These are phyloP conservation scores for Benthosema pterotum DNA, from an alignment of 2,797 vertebrate species.

Conservation along the genomic window DNA sequence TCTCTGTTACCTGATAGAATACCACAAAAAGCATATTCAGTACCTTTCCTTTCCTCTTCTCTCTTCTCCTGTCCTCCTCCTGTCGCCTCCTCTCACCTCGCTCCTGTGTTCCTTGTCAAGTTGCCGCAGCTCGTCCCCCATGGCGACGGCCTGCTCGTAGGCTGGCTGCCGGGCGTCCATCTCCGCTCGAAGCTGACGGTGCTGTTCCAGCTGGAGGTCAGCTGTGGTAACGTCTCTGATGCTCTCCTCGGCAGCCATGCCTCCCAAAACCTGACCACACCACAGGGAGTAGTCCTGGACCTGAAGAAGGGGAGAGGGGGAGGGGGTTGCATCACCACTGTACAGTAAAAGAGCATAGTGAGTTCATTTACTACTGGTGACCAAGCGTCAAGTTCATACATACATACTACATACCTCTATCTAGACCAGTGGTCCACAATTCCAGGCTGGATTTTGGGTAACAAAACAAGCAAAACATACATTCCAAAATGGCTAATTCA, in stretches of 20 bases:
- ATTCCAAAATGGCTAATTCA: too few relatives aligned
- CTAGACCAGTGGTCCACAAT: too few relatives aligned
- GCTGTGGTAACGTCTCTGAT: constrained; percentile 79
- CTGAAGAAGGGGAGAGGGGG: constrained; percentile 60
- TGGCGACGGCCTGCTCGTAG: constrained; percentile 65
- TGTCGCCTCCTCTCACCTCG: constrained; percentile 73
- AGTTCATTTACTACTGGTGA: neutral
- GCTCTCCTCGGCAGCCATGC: constrained; percentile 82
- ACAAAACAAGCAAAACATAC: too few relatives aligned
- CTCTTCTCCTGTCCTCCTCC: neutral
- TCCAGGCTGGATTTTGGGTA: too few relatives aligned
- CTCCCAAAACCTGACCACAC: constrained; percentile 77
- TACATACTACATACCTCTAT: too few relatives aligned
- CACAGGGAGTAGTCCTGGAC: constrained; percentile 85
- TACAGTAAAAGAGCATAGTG: neutral
- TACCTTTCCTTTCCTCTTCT: neutral
- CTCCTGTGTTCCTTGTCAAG: constrained; percentile 55
- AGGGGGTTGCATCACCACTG: too few relatives aligned
- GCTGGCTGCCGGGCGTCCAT: constrained; percentile 82
- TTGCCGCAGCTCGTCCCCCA: constrained; percentile 79
- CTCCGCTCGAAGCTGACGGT: constrained; percentile 85
- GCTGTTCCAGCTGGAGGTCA: constrained; percentile 78
- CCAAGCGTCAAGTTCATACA: constrained; percentile 43
- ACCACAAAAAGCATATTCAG: neutral
- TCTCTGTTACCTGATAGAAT: constrained; percentile 77